phyloP scores from a whole-genome alignment of 2,888 invertebrate species.

The Caenorhabditis afra region DNA sequence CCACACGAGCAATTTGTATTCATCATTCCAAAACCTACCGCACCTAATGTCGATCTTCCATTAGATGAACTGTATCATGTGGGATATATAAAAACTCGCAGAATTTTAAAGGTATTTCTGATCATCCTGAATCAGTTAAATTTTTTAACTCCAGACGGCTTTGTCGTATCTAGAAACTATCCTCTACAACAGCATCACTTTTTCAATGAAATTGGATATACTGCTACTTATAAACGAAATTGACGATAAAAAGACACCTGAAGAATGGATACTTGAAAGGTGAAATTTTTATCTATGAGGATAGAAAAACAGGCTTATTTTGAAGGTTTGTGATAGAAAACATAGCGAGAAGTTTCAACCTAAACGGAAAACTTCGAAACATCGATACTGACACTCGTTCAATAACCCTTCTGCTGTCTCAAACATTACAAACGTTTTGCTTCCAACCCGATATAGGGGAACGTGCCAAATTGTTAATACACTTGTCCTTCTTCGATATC shows the following conservation, averaged over 20 bases:
- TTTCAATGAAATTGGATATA: slow-evolving; percentile 54
- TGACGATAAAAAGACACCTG: slow-evolving; percentile 53
- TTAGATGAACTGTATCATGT: slow-evolving; percentile 62
- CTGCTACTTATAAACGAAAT: slow-evolving; percentile 50
- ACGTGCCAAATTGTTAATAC: slow-evolving; percentile 51
- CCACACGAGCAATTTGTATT: slow-evolving; percentile 51
- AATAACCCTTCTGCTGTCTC: slow-evolving; percentile 51
- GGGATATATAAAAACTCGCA: slow-evolving; percentile 58
- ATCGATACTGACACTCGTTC: slow-evolving; percentile 56
- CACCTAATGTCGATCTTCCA: slow-evolving; percentile 25
- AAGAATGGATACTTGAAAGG: slow-evolving; percentile 50
- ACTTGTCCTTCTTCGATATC: slow-evolving; percentile 64
- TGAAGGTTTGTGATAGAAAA: slow-evolving; percentile 58
- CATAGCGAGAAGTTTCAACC: slow-evolving; percentile 48
- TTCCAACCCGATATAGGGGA: slow-evolving; percentile 45
- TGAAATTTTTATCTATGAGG: slow-evolving; percentile 5
- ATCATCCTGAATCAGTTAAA: too few relatives aligned
- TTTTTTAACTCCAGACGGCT: slow-evolving; percentile 25
- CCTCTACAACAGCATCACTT: slow-evolving; percentile 33
- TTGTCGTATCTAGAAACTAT: slow-evolving; percentile 40
- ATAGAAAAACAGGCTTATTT: too few relatives aligned
- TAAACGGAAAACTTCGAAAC: slow-evolving; percentile 44
- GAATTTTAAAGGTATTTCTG: slow-evolving; percentile 44
- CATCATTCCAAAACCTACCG: slow-evolving; percentile 44
- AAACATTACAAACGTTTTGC: slow-evolving; percentile 54